Evolutionary conservation across 30 jellyfish, hydroid and myxozoan genomes (phyloP), one percentile per base, ranked within the genome.

Genomic region (Sanderia malayensis): DNA sequence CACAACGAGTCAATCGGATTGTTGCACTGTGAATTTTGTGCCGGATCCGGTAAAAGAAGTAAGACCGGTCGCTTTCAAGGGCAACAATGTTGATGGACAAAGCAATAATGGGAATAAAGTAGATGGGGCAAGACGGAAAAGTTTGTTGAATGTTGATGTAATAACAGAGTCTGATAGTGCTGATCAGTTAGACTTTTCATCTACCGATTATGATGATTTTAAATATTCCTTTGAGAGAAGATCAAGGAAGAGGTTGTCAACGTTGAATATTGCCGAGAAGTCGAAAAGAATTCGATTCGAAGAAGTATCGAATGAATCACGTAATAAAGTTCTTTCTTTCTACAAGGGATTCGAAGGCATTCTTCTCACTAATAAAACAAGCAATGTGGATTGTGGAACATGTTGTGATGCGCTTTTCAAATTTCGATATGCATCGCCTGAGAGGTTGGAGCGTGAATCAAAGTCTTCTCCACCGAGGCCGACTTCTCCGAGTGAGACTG

Each of bases 391-490:
- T 13, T 78, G 89, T 24, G 45, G 66, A 1, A 78, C 76, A 15
- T 78, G 89, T 71, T 78, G 31, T 47, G 89, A 78, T 47, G 47
- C 53, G 19, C 70, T 78, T 7, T 47, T 46, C 29, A 78, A 58
- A 41, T 30, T 73, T 15, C 53, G 89, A 53, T 58, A 21, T 32
- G 59, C 76, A 23, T 78, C 89, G 1, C 89, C 81, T 17, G 69
- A 21, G 46, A 44, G 46, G 2, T 30, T 4, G 20, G 60, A 13
- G 27, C 15, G 46, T 10, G 68, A 49, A 2, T 52, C 32, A 7
- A 15, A 30, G 0, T 15, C 24, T 20, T 78, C 89, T 28, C 89
- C 89, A 15, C 89, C 89, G 10, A 67, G 82, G 31, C 75, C 89
- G n/a, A n/a, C 22, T 22, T 64, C 89, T 0, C 88, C 88, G 32